Percentiles rank a stretch among this genome's conserved stretches.
phyloP scores from a whole-genome alignment of 2,888 invertebrate genomes.

The Romanomermis culicivorax region DNA sequence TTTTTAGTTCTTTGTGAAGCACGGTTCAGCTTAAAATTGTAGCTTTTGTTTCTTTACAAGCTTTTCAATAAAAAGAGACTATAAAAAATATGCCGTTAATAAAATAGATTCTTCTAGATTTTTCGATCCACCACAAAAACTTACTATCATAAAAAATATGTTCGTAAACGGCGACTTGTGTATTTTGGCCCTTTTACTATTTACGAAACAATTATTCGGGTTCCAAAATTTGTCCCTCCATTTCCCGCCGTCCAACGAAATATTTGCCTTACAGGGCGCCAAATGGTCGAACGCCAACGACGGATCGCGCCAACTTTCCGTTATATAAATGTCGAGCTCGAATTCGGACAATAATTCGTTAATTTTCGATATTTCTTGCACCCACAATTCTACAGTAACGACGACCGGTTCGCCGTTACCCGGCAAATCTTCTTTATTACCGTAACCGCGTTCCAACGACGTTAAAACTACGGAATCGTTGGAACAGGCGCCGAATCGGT shows the following conservation, averaged over 20 bases:
- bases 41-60: too few relatives aligned
- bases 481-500: slow-evolving; percentile 1
- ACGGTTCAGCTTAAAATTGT: too few relatives aligned
- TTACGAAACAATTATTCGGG: slow-evolving; percentile 23
- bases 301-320: slow-evolving; percentile 26
- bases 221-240: slow-evolving; percentile 17
- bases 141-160: slow-evolving; percentile 22
- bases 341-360: slow-evolving; percentile 28
- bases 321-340: slow-evolving; percentile 28
- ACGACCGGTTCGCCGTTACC: slow-evolving; percentile 22
- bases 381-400: slow-evolving; percentile 23
- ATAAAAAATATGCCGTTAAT: too few relatives aligned
- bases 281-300: slow-evolving; percentile 22
- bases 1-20: too few relatives aligned
- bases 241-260: slow-evolving; percentile 13
- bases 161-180: slow-evolving; percentile 25
- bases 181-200: slow-evolving; percentile 22
- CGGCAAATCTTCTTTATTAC: not conserved
- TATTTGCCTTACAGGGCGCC: slow-evolving; percentile 26
- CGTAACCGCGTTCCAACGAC: not conserved
- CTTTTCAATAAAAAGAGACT: too few relatives aligned
- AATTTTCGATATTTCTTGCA: slow-evolving; percentile 29
- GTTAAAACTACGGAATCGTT: not conserved
- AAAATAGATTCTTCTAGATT: too few relatives aligned
- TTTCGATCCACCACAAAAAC: too few relatives aligned